Conservation (phyloP, 2,113 vertebrate genomes). For the Paraplagusia blochii region DNA sequence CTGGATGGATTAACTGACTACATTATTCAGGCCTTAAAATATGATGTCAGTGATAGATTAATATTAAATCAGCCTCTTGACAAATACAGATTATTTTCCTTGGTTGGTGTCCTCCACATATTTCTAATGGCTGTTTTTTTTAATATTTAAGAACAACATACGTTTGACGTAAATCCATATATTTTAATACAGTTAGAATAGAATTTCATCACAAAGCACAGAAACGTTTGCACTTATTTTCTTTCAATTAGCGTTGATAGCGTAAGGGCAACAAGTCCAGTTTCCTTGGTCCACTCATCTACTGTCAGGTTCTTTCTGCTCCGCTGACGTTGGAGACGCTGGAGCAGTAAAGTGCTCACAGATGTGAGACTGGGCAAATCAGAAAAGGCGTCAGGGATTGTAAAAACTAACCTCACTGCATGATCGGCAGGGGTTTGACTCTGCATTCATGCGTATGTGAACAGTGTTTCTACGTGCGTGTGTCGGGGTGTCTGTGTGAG, state of each 20-base stretch:
- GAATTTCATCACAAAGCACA: background rate
- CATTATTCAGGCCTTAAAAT: too few species aligned
- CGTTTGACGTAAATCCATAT: too few species aligned
- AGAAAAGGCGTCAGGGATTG: constrained; percentile 41
- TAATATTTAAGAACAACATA: too few species aligned
- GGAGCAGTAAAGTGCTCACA: constrained; percentile 56
- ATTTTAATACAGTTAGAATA: too few species aligned
- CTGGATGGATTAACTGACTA: background rate
- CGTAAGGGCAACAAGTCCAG: constrained; percentile 6
- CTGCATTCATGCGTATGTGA: constrained; percentile 15
- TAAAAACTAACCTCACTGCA: constrained; percentile 47
- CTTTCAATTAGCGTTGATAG: constrained; percentile 7
- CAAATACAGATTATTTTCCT: too few species aligned
- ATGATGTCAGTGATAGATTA: too few species aligned
- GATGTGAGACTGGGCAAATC: constrained; percentile 59
- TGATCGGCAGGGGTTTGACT: constrained; percentile 43
- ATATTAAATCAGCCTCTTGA: too few species aligned
- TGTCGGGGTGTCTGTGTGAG: constrained; percentile 37
- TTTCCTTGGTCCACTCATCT: constrained; percentile 46
- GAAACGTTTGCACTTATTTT: constrained; percentile 34
- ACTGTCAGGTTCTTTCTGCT: constrained; percentile 57
- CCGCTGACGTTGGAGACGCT: constrained; percentile 35
- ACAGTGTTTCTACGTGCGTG: constrained; percentile 23
- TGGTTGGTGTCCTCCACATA: background rate
- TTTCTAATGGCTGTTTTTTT: background rate